A percentile compares a stretch with the other conserved stretches of the same genome.
Evolutionary conservation across 2,113 vertebrate species (phyloP).

Genomic region (Stegostoma tigrinum): DNA sequence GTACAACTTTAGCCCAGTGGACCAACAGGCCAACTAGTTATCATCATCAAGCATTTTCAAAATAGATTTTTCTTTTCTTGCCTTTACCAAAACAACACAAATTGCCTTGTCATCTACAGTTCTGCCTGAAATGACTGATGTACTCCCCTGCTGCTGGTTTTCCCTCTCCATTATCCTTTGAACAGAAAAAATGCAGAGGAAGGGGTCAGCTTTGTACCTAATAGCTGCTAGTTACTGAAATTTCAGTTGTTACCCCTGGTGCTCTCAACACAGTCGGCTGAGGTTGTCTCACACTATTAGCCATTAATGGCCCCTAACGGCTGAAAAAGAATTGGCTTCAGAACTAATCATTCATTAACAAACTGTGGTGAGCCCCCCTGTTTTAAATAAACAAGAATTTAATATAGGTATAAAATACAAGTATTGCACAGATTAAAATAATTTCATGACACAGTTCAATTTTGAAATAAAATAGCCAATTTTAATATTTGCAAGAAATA

Average conservation of each 20-base stretch:
- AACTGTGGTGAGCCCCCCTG: background rate
- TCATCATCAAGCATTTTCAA: background rate
- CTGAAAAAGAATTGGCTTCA: background rate
- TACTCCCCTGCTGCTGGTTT: background rate
- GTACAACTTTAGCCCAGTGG: no score
- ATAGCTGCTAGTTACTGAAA: background rate
- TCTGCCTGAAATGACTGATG: background rate
- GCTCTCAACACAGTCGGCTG: background rate
- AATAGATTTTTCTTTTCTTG: background rate
- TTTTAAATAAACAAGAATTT: background rate
- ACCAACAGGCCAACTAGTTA: background rate
- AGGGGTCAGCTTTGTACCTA: background rate
- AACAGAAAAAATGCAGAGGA: background rate
- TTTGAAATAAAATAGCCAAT: background rate
- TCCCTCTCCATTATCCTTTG: background rate
- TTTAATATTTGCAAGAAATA: background rate
- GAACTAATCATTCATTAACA: background rate
- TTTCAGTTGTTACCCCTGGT: background rate
- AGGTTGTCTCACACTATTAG: background rate
- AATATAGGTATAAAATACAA: background rate
- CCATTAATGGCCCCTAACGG: background rate
- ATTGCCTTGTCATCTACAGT: background rate
- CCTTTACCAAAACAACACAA: no score
- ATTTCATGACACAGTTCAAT: background rate
- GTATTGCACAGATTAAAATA: background rate